Percentiles rank a stretch among this genome's conserved stretches.
phyloP scores from a whole-genome alignment of 2,797 vertebrate species.

The Orientallactaga sibirica region DNA sequence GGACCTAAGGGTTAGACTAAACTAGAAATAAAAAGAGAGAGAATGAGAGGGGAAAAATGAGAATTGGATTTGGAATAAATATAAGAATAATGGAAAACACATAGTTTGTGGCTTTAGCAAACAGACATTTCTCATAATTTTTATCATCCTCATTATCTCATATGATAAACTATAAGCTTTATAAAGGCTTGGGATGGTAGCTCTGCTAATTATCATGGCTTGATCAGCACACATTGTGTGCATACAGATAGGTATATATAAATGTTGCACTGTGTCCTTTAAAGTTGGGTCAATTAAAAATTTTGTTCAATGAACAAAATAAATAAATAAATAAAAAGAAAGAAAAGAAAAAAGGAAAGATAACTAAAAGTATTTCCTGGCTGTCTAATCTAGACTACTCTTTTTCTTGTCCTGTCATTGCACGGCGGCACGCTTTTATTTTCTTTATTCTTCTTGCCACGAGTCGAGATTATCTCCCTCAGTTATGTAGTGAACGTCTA shows the following conservation, averaged over 20 bases:
- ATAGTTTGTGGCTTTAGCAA: slow-evolving; percentile 8
- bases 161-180: background rate
- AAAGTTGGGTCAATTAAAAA: background rate
- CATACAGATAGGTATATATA: background rate
- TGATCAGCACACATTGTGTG: background rate
- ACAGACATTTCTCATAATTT: slow-evolving; percentile 14
- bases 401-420: background rate
- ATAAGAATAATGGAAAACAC: background rate
- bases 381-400: slow-evolving; percentile 11
- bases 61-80: background rate
- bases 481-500: slow-evolving; percentile 34
- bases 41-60: background rate
- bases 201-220: background rate
- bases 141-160: background rate
- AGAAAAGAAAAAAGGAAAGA: background rate
- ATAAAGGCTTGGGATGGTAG: background rate
- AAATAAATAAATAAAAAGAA: background rate
- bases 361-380: background rate
- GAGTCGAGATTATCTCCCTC: slow-evolving; percentile 5
- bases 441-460: slow-evolving; percentile 32
- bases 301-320: background rate
- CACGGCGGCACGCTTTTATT: background rate
- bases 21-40: background rate
- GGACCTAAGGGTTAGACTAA: background rate
- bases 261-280: background rate